Evolutionary conservation across 2,797 vertebrate species (phyloP).

Genomic region (Masticophis lateralis): DNA sequence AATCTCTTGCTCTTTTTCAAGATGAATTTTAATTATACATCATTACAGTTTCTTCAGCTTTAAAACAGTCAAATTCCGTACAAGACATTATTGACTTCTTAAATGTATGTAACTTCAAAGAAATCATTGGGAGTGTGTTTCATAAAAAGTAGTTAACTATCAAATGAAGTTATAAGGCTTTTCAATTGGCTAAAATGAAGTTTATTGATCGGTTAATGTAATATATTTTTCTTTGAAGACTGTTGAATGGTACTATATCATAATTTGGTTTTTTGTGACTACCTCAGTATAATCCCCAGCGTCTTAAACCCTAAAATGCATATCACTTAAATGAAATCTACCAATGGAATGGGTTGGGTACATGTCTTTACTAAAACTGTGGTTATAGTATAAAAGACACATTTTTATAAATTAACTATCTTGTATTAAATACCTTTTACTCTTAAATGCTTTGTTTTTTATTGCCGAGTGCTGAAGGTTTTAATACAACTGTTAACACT

Average conservation of each 20-base stretch:
- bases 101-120: not conserved
- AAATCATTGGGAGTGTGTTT: not conserved
- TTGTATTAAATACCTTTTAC: slow-evolving; percentile 5
- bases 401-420: slow-evolving; percentile 16
- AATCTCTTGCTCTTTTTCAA: too few species aligned
- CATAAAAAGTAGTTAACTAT: not conserved
- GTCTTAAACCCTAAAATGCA: not conserved
- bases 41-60: not conserved
- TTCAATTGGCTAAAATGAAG: not conserved
- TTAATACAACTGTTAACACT: not conserved
- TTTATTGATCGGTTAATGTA: slow-evolving; percentile 22
- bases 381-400: slow-evolving; percentile 1
- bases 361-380: not conserved
- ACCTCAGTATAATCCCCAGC: not conserved
- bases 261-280: not conserved
- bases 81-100: not conserved
- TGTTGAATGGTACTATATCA: slow-evolving; percentile 5
- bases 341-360: not conserved
- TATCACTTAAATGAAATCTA: not conserved
- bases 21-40: not conserved
- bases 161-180: not conserved
- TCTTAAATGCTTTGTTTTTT: slow-evolving; percentile 12
- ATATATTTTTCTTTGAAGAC: slow-evolving; percentile 11
- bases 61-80: not conserved
- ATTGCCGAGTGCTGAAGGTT: not conserved